These are phyloP conservation scores for Branchipolynoe longqiensis DNA, from an alignment of 2,888 invertebrate species.

Conservation along the genomic window DNA sequence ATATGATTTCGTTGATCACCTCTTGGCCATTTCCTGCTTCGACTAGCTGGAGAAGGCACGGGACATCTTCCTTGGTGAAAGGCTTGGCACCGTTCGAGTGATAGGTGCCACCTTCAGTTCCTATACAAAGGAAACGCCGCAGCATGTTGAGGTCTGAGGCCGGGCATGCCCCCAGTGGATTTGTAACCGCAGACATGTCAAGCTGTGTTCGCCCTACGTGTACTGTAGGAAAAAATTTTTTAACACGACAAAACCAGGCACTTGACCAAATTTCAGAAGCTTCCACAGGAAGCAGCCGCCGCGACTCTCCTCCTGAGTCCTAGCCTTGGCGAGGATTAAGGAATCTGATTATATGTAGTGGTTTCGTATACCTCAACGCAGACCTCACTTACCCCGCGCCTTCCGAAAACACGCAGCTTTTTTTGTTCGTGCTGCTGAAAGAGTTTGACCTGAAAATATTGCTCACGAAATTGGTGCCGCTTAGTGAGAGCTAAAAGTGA, in stretches of 20 bases:
- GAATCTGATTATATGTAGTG: no score
- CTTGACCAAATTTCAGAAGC: no score
- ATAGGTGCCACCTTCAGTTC: conserved; percentile 72
- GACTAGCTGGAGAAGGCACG: conserved; percentile 73
- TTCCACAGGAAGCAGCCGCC: no score
- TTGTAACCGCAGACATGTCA: not conserved
- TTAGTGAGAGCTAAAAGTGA: conserved; percentile 7
- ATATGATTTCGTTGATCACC: conserved; percentile 75
- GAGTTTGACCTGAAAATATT: not conserved
- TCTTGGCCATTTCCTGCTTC: conserved; percentile 73
- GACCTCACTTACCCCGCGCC: no score
- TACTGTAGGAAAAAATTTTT: no score
- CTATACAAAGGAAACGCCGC: conserved; percentile 78
- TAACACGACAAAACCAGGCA: no score
- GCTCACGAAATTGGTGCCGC: not conserved
- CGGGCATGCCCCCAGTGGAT: conserved; percentile 32
- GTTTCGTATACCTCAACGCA: no score
- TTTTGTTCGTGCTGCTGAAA: not conserved
- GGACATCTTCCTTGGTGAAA: conserved; percentile 10
- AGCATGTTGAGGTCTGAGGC: conserved; percentile 71
- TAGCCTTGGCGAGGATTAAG: no score
- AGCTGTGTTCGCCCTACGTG: conserved; percentile 8
- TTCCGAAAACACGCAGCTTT: conserved; percentile 29
- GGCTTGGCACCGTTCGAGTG: conserved; percentile 33
- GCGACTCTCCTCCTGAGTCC: no score